phyloP scores from a whole-genome alignment of 2,888 invertebrate genomes.

The Charanyca ferruginea region DNA sequence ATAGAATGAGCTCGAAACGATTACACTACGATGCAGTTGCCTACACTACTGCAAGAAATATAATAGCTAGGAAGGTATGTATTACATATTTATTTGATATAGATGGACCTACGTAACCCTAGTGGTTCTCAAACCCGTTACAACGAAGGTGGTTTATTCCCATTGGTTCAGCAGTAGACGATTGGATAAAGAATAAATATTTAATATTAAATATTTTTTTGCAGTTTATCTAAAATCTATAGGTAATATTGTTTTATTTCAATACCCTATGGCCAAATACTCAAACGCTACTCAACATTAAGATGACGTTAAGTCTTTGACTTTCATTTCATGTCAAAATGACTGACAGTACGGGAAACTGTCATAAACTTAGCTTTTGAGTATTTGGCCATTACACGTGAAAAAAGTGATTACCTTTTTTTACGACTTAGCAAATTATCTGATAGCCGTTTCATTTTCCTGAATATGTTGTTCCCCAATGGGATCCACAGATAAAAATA shows the following conservation, averaged over 20 bases:
- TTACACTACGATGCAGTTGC: slow-evolving; percentile 59
- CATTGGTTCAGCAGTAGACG: not conserved
- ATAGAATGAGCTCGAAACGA: slow-evolving; percentile 74
- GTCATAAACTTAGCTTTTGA: too few relatives aligned
- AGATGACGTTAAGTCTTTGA: too few relatives aligned
- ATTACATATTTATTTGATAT: slow-evolving; percentile 31
- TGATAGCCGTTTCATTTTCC: not conserved
- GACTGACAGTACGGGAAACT: too few relatives aligned
- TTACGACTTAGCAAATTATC: not conserved
- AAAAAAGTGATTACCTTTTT: too few relatives aligned
- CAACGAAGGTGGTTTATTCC: slow-evolving; percentile 16
- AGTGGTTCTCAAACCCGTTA: slow-evolving; percentile 34
- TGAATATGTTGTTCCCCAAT: not conserved
- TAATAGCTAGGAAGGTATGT: slow-evolving; percentile 43
- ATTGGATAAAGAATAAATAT: not conserved
- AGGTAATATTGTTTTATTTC: not conserved
- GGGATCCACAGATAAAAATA: slow-evolving; percentile 9
- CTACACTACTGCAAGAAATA: slow-evolving; percentile 57
- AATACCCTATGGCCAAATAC: too few relatives aligned
- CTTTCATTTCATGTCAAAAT: too few relatives aligned
- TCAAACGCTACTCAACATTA: too few relatives aligned
- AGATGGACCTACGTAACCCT: slow-evolving; percentile 41
- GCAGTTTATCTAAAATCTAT: not conserved
- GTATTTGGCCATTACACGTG: too few relatives aligned
- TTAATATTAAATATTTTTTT: too few relatives aligned